Evolutionary conservation across 2,888 invertebrate species (phyloP).

Genomic region (Mellilla xanthometata): DNA sequence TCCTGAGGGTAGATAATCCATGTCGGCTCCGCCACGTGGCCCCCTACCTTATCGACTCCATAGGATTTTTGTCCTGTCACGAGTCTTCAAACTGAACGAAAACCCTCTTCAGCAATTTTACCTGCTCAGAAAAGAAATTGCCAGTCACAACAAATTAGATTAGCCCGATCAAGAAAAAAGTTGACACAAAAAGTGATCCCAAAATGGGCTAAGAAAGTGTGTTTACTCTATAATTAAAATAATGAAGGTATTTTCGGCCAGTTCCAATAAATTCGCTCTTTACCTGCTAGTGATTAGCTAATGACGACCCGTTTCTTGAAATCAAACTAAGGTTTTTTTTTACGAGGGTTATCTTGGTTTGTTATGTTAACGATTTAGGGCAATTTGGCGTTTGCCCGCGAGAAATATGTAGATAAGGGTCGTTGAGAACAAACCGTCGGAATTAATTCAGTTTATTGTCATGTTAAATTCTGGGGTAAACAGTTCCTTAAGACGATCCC

Average conservation of each 20-base stretch:
- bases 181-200: constrained; percentile 28
- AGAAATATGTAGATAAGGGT: constrained; percentile 50
- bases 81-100: not conserved
- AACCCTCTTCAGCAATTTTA: constrained; percentile 7
- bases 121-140: constrained; percentile 11
- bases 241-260: constrained; percentile 67
- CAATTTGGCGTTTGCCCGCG: constrained; percentile 57
- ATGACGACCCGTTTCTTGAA: constrained; percentile 47
- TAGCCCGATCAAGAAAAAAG: constrained; percentile 18
- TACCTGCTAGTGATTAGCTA: constrained; percentile 73
- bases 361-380: constrained; percentile 63
- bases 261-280: constrained; percentile 58
- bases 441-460: constrained; percentile 63
- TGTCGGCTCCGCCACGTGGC: constrained; percentile 31
- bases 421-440: constrained; percentile 37
- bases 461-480: constrained; percentile 52
- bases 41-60: constrained; percentile 28
- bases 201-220: constrained; percentile 49
- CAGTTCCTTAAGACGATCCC: constrained; percentile 31
- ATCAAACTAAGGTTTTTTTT: constrained; percentile 8
- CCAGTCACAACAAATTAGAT: constrained; percentile 23
- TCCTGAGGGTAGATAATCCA: constrained; percentile 49
- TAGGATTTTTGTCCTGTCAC: constrained; percentile 27
- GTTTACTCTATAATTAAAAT: constrained; percentile 76
- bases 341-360: constrained; percentile 37